phyloP scores from a whole-genome alignment of 2,113 vertebrate genomes.

The Festucalex cinctus region DNA sequence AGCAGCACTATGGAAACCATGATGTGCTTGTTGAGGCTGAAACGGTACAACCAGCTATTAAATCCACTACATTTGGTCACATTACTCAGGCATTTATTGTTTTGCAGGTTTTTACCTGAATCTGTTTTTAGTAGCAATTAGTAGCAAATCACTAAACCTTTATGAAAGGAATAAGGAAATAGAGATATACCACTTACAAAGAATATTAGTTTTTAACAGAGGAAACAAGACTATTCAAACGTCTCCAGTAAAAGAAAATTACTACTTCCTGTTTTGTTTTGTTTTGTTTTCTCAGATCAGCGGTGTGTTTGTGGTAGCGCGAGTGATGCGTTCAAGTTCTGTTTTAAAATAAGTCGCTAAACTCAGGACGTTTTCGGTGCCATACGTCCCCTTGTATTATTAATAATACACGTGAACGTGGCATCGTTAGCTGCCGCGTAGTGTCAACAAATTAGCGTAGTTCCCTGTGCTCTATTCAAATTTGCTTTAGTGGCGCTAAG shows the following conservation, averaged over 20 bases:
- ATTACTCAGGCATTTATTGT: background rate
- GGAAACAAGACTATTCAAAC: background rate
- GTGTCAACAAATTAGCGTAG: background rate
- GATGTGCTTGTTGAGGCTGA: slow-evolving; percentile 2
- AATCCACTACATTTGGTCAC: background rate
- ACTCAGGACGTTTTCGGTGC: background rate
- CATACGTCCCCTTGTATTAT: background rate
- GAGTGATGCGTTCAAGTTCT: background rate
- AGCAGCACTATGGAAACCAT: slow-evolving; percentile 41
- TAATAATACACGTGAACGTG: background rate
- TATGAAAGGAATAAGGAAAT: too few species aligned
- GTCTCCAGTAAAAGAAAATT: background rate
- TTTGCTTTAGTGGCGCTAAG: background rate
- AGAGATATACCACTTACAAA: background rate
- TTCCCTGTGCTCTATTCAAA: background rate
- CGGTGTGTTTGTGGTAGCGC: background rate
- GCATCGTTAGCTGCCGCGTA: too few species aligned
- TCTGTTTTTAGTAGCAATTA: background rate
- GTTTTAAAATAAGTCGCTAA: background rate
- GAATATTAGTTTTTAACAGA: background rate
- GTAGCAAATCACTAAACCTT: background rate
- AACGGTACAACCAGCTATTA: slow-evolving; percentile 11
- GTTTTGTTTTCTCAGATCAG: background rate
- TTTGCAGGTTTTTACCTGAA: background rate
- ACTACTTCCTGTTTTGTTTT: slow-evolving; percentile 7